These are phyloP conservation scores for Todiramphus chloris DNA, from an alignment of 2,113 vertebrate species.

Conservation along the genomic window DNA sequence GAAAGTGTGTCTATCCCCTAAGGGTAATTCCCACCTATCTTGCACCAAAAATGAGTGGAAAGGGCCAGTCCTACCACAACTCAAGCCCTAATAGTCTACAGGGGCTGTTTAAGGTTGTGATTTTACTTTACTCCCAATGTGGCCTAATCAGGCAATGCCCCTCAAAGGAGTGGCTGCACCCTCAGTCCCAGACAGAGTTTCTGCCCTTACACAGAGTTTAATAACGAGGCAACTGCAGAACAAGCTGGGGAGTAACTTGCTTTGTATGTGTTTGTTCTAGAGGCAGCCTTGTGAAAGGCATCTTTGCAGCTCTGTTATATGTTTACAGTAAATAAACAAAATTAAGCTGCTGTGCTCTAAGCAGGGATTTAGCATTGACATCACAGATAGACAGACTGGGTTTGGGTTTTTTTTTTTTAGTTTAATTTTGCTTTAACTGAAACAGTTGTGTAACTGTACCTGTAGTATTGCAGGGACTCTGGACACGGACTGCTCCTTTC, in stretches of 20 bases:
- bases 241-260: not conserved
- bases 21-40: not conserved
- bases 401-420: not conserved
- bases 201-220: not conserved
- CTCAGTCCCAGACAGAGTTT: not conserved
- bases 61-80: fast-evolving
- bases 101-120: fast-evolving
- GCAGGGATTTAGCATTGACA: not conserved
- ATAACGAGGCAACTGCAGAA: not conserved
- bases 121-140: not conserved
- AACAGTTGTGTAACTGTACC: not conserved
- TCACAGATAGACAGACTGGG: fast-evolving
- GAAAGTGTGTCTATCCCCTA: not conserved
- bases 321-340: not conserved
- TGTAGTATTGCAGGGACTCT: not conserved
- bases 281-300: not conserved
- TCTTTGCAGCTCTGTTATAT: not conserved
- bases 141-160: fast-evolving
- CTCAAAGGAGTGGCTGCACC: not conserved
- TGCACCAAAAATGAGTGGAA: not conserved
- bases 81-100: not conserved
- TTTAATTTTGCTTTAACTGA: not conserved
- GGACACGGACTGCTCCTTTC: not conserved
- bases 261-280: not conserved
- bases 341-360: not conserved